Evolutionary conservation across 2,113 vertebrate genomes (phyloP), one percentile per base, ranked within the genome.

Genomic region (Turnix velox): DNA sequence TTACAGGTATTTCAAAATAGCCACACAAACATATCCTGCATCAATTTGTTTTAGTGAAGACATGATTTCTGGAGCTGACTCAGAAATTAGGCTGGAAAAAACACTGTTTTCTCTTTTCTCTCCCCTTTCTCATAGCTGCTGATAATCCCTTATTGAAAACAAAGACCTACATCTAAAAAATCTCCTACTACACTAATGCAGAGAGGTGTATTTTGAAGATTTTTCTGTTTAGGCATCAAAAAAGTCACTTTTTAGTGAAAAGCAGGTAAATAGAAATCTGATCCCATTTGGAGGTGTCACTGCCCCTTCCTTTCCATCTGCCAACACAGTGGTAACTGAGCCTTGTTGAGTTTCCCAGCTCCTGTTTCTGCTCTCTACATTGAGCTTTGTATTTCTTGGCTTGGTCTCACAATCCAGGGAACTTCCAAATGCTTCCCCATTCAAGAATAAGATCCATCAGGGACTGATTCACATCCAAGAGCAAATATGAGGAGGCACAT

Each of bases 1-100:
- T 95, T 92, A 81, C 88, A 88, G 79, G 76, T 94, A 55, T 93
- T 92, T 71, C 72, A 54, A 87, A 93, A 83, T 46, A 93, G 65
- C 92, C 85, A 80, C 68, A 92, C 79, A 90, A 94, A 95, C 39
- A 63, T 59, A 90, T 48, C 73, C 31, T 59, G 61, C 83, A 67
- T 78, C 78, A 90, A 63, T 92, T 93, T 92, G 69, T 71, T 80
- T 84, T 84, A 86, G 88, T 25, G 24, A 88, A 84, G 83, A 62
- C 85, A 72, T 52, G 48, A 11, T 85, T 88, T 83, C 79, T 92
- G 80, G 51, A 84, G 1, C 86, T 59, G 55, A 63, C 63, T 83
- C 83, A 86, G 55, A 86, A 81, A 78, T 78, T 49, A 92, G 40
- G 20, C 35, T 63, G 46, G 35, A 83, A 83, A 91, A 78, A 78